Evolutionary conservation across 2,888 invertebrate genomes (phyloP).

Genomic region (Diachrysia chrysitis): DNA sequence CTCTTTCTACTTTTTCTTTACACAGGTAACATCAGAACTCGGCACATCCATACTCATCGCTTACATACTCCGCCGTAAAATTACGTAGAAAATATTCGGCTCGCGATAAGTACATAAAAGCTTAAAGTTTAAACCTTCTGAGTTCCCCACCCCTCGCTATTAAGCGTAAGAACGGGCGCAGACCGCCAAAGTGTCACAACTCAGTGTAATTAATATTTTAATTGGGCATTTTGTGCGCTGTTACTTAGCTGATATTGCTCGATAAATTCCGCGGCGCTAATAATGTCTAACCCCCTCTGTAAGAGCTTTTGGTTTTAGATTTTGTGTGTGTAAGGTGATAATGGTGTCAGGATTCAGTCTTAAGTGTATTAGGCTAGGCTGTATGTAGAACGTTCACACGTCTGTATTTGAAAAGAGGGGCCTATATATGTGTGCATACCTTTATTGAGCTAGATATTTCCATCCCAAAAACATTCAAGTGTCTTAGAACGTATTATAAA

Average conservation of each 20-base stretch:
- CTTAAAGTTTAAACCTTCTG: conserved; percentile 61
- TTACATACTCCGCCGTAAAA: conserved; percentile 45
- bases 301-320: conserved; percentile 71
- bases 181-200: conserved; percentile 81
- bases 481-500: no score
- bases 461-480: background rate
- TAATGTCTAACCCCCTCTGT: conserved; percentile 74
- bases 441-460: background rate
- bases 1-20: background rate
- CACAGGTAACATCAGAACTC: background rate
- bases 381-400: background rate
- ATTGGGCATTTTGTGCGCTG: conserved; percentile 88
- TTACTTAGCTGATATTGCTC: conserved; percentile 86
- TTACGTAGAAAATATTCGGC: conserved; percentile 58
- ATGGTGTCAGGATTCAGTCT: conserved; percentile 6
- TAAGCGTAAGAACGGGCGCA: conserved; percentile 70
- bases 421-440: background rate
- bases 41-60: conserved; percentile 31
- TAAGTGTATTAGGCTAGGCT: conserved; percentile 1
- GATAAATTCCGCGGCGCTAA: conserved; percentile 84
- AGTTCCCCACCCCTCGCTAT: conserved; percentile 68
- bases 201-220: conserved; percentile 89
- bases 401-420: background rate
- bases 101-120: conserved; percentile 63
- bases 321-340: conserved; percentile 52